Conservation (phyloP, 2,888 invertebrate species). For the Lutraria lutraria region DNA sequence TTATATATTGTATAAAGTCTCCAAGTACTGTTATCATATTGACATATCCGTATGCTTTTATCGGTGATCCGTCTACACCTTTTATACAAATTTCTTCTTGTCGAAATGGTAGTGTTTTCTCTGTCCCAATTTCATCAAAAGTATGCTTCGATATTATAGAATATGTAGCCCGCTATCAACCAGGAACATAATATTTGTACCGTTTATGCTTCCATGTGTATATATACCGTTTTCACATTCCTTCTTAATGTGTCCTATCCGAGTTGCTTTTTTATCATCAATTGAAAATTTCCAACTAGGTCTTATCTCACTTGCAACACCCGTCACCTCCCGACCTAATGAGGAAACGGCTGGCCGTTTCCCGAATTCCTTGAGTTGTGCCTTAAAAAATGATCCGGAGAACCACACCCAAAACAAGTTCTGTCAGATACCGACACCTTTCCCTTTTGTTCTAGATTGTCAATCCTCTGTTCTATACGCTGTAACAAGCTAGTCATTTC, state of each 20-base stretch:
- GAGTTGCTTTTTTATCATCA: neutral
- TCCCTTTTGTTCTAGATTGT: too few species aligned
- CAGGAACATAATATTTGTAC: neutral
- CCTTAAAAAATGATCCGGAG: slow-evolving; percentile 24
- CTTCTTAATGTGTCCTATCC: slow-evolving; percentile 29
- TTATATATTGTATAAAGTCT: too few species aligned
- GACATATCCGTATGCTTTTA: too few species aligned
- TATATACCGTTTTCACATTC: slow-evolving; percentile 43
- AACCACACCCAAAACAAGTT: slow-evolving; percentile 11
- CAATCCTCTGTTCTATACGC: too few species aligned
- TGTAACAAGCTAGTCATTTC: too few species aligned
- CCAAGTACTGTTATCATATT: too few species aligned
- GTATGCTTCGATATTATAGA: slow-evolving; percentile 41
- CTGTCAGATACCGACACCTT: too few species aligned
- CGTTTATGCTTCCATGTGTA: neutral
- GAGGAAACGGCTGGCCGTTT: slow-evolving; percentile 43
- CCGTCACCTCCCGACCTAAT: too few species aligned
- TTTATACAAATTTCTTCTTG: neutral
- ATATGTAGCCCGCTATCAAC: slow-evolving; percentile 55
- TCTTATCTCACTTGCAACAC: too few species aligned
- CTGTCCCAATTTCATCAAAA: slow-evolving; percentile 9
- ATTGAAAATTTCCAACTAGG: too few species aligned
- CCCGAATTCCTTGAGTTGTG: slow-evolving; percentile 28
- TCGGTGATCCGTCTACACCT: too few species aligned
- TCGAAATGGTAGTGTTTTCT: neutral